These are phyloP conservation scores for Meganola albula DNA, from an alignment of 2,888 invertebrate genomes.

Conservation along the genomic window DNA sequence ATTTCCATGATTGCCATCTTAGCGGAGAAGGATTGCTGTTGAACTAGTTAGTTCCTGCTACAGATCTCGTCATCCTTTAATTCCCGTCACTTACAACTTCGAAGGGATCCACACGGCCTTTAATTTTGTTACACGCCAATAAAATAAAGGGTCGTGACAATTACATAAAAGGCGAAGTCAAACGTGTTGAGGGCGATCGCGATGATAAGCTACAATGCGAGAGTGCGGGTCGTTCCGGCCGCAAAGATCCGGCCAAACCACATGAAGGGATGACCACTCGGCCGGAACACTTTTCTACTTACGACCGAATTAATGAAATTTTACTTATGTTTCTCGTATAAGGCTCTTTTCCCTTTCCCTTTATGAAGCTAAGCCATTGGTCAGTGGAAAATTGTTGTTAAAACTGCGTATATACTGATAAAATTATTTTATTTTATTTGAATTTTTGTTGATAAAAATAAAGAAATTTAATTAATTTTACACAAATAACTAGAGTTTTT, in stretches of 20 bases:
- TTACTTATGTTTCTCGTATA: conserved; percentile 31
- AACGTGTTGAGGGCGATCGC: conserved; percentile 38
- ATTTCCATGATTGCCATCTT: too few relatives aligned
- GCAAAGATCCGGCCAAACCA: conserved; percentile 42
- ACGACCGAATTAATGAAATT: conserved; percentile 43
- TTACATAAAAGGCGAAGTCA: conserved; percentile 41
- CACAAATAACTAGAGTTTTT: too few relatives aligned
- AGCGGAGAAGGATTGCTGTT: too few relatives aligned
- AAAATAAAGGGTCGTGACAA: conserved; percentile 36
- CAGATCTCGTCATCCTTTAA: too few relatives aligned
- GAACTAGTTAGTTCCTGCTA: too few relatives aligned
- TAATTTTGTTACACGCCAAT: conserved; percentile 27
- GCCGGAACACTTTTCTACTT: conserved; percentile 29
- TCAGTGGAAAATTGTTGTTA: not conserved
- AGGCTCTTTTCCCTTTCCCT: conserved; percentile 9
- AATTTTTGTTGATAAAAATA: too few relatives aligned
- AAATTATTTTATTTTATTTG: too few relatives aligned
- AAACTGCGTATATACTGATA: too few relatives aligned
- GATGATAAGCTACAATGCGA: conserved; percentile 37
- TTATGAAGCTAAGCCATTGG: not conserved
- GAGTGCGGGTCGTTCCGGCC: conserved; percentile 36
- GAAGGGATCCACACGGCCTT: too few relatives aligned
- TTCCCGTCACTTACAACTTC: too few relatives aligned
- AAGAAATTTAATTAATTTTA: too few relatives aligned
- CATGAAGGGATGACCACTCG: conserved; percentile 27